Evolutionary conservation across 2,888 invertebrate species (phyloP).

Genomic region (Aphodius sticticus): DNA sequence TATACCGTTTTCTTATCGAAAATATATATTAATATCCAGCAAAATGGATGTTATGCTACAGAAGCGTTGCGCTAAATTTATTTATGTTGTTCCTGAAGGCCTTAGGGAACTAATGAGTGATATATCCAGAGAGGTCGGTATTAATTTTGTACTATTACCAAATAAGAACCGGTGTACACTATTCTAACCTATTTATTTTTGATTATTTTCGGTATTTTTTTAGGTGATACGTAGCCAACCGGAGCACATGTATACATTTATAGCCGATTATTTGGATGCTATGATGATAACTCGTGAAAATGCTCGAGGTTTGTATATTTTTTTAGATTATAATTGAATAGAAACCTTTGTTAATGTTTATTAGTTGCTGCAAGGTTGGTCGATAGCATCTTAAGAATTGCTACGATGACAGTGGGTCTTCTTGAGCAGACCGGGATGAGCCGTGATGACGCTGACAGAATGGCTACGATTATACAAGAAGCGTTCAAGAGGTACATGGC

Average conservation of each 20-base stretch:
- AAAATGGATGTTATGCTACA: conserved; percentile 55
- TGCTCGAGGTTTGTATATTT: conserved; percentile 51
- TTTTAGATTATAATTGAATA: conserved; percentile 11
- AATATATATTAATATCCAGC: too few species aligned
- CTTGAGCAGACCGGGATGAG: conserved; percentile 52
- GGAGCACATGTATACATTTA: conserved; percentile 68
- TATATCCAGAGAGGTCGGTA: conserved; percentile 72
- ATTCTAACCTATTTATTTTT: not conserved
- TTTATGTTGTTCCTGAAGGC: conserved; percentile 70
- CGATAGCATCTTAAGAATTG: conserved; percentile 54
- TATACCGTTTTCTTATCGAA: too few species aligned
- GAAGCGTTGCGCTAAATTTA: conserved; percentile 60
- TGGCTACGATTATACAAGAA: conserved; percentile 53
- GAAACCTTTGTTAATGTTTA: conserved; percentile 27
- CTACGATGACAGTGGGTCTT: conserved; percentile 52
- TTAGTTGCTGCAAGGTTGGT: conserved; percentile 56
- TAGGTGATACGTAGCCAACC: conserved; percentile 76
- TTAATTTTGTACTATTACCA: not conserved
- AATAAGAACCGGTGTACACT: not conserved
- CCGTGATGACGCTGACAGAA: conserved; percentile 51
- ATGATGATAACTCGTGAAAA: conserved; percentile 72
- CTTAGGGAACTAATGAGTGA: conserved; percentile 75
- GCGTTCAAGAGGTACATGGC: conserved; percentile 48
- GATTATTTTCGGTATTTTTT: conserved; percentile 12
- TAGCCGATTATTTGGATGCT: conserved; percentile 74